Evolutionary conservation across 1,140 invertebrate species (phyloP).

Genomic region (Agrilus planipennis): DNA sequence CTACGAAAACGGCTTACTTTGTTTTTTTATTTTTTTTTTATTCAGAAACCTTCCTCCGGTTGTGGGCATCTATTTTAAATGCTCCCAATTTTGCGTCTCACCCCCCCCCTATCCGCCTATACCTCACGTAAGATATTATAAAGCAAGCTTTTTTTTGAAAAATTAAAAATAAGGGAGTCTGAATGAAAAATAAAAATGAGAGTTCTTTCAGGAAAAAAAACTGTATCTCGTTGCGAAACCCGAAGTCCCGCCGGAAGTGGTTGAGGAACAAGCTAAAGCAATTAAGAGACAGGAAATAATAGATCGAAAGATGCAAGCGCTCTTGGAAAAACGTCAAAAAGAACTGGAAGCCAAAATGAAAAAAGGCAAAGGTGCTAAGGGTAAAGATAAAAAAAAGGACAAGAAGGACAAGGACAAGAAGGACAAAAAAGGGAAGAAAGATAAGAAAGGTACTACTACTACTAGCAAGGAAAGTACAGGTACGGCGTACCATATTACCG

Average conservation of each 20-base stretch:
- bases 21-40: too few species aligned
- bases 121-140: too few species aligned
- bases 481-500: neutral
- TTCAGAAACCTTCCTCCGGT: too few species aligned
- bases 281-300: slow-evolving; percentile 17
- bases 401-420: slow-evolving; percentile 5
- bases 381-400: slow-evolving; percentile 6
- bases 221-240: slow-evolving; percentile 19
- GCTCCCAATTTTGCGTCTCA: too few species aligned
- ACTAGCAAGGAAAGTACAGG: neutral
- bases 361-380: slow-evolving; percentile 1
- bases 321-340: slow-evolving; percentile 4
- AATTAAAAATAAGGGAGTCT: too few species aligned
- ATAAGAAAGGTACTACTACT: slow-evolving; percentile 3
- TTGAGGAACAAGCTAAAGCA: slow-evolving; percentile 15
- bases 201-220: slow-evolving; percentile 12
- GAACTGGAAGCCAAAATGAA: neutral
- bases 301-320: slow-evolving; percentile 10
- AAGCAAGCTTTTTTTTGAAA: too few species aligned
- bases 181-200: neutral
- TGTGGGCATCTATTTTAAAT: too few species aligned
- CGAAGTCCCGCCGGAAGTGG: slow-evolving; percentile 12
- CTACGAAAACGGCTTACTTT: too few species aligned
- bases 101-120: too few species aligned
- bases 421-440: slow-evolving; percentile 9